Percentiles rank a stretch among this genome's conserved stretches.
Evolutionary conservation across 2,113 vertebrate genomes (phyloP).

Genomic region (Sialia sialis): DNA sequence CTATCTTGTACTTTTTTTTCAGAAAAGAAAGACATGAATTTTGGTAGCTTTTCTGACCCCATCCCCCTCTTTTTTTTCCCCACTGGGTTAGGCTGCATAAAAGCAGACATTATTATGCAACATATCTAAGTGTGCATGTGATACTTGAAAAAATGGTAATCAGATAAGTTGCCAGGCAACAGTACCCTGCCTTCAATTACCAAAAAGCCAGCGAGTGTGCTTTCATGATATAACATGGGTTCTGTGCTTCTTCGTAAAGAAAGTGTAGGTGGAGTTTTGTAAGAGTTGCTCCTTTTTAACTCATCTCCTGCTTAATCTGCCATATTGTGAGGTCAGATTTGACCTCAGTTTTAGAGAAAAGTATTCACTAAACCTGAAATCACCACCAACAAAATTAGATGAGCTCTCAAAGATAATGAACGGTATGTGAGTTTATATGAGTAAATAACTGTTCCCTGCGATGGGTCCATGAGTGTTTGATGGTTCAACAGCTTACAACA

Average conservation of each 20-base stretch:
- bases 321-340: background rate
- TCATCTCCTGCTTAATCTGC: background rate
- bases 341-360: background rate
- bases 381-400: background rate
- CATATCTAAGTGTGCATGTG: constrained; percentile 46
- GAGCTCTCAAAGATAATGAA: background rate
- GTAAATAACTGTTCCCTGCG: background rate
- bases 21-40: background rate
- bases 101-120: constrained; percentile 55
- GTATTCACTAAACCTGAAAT: background rate
- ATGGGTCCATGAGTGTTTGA: background rate
- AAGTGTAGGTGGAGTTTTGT: constrained; percentile 41
- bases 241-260: constrained; percentile 17
- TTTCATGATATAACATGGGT: constrained; percentile 30
- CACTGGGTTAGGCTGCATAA: background rate
- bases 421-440: background rate
- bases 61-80: background rate
- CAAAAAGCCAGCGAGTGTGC: constrained; percentile 44
- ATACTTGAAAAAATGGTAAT: constrained; percentile 66
- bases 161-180: constrained; percentile 66
- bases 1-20: background rate
- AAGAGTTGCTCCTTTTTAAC: constrained; percentile 16
- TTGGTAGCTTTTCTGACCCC: background rate
- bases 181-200: constrained; percentile 48
- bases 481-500: background rate